phyloP scores from a whole-genome alignment of 2,888 invertebrate genomes.

The Amphipyra tragopoginis region DNA sequence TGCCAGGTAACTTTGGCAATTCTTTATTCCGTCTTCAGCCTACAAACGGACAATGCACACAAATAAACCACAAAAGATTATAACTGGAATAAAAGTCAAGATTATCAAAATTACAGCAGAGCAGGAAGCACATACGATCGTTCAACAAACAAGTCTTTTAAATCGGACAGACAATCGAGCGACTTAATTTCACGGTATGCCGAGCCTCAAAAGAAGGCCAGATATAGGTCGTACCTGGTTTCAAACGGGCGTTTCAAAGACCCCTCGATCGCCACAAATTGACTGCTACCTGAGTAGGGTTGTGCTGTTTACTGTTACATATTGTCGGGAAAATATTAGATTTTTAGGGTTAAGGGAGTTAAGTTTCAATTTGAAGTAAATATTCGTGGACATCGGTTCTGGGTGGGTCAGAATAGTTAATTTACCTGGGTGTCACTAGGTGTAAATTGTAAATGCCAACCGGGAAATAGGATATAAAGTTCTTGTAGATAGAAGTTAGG shows the following conservation, averaged over 20 bases:
- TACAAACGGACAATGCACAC: not conserved
- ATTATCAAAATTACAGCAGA: constrained; percentile 51
- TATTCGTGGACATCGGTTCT: not conserved
- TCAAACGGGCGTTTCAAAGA: constrained; percentile 68
- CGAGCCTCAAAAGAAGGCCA: constrained; percentile 73
- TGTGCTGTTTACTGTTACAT: constrained; percentile 49
- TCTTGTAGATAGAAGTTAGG: too few relatives aligned
- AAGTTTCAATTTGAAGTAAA: constrained; percentile 37
- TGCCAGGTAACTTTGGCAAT: too few relatives aligned
- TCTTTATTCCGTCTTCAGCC: too few relatives aligned
- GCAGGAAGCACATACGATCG: constrained; percentile 31
- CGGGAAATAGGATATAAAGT: not conserved
- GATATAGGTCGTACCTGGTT: constrained; percentile 65
- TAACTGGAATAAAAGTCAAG: constrained; percentile 57
- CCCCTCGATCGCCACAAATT: constrained; percentile 68
- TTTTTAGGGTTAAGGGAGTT: constrained; percentile 1
- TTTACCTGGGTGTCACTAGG: not conserved
- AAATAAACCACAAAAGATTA: not conserved
- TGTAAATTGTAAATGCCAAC: not conserved
- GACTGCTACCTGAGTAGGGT: constrained; percentile 63
- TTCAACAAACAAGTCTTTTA: constrained; percentile 72
- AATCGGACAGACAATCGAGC: constrained; percentile 77
- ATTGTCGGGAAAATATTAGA: constrained; percentile 35
- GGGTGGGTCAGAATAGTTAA: not conserved
- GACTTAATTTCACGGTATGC: constrained; percentile 83